These are phyloP conservation scores for Pseudorhiza aurosa DNA, from an alignment of 30 jellyfish, hydroid and myxozoan genomes.

Conservation along the genomic window DNA sequence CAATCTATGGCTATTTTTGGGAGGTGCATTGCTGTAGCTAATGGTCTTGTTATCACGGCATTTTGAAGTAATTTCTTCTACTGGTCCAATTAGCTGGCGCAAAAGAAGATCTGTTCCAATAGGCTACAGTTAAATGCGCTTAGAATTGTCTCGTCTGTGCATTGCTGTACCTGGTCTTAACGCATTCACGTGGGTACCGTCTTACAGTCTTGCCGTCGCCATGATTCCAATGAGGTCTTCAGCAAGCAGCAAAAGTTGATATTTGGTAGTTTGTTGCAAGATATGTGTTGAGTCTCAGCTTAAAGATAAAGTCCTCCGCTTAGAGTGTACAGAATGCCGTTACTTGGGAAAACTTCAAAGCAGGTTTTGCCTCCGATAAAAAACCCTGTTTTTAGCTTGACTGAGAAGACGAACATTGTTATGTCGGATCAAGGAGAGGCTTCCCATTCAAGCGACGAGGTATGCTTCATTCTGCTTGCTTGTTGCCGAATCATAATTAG, in stretches of 20 bases:
- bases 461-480: neutral
- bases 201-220: too few species aligned
- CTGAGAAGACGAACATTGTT: constrained; percentile 44
- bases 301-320: neutral
- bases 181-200: too few species aligned
- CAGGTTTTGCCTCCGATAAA: constrained; percentile 81
- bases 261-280: neutral
- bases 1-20: too few species aligned
- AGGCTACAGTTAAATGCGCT: neutral
- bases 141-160: too few species aligned
- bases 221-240: too few species aligned
- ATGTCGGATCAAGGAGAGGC: constrained; percentile 14
- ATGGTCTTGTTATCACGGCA: neutral
- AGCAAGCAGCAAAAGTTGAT: neutral
- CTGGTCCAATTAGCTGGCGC: neutral
- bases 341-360: constrained; percentile 39
- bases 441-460: neutral
- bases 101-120: neutral
- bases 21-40: neutral
- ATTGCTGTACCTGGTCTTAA: too few species aligned
- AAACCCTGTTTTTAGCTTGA: constrained; percentile 79
- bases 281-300: neutral
- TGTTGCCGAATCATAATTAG: too few species aligned
- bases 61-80: neutral
- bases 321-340: constrained; percentile 25